Conservation (phyloP, 1,140 invertebrate genomes). For the Batillaria attramentaria region DNA sequence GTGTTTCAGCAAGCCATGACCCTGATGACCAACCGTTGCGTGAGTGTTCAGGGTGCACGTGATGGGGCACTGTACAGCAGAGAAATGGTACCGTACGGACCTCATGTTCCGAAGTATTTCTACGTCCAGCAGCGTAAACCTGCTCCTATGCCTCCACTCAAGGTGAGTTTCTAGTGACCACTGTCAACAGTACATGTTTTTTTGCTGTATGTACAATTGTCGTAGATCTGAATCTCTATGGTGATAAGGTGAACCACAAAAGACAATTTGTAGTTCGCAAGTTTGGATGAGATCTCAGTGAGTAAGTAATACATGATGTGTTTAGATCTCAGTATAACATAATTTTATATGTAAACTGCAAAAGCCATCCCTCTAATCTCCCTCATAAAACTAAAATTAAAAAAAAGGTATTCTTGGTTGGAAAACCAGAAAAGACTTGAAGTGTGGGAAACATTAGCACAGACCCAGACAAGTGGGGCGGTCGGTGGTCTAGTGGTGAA, state of each 20-base stretch:
- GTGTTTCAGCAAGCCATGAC: conserved; percentile 53
- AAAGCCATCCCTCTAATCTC: not conserved
- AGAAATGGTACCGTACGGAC: conserved; percentile 43
- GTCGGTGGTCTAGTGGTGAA: no score
- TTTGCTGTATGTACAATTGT: not conserved
- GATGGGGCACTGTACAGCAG: conserved; percentile 42
- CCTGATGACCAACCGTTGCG: conserved; percentile 52
- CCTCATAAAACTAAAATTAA: not conserved
- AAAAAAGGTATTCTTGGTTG: no score
- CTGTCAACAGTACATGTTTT: not conserved
- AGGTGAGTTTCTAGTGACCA: conserved; percentile 44
- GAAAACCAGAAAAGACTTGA: not conserved
- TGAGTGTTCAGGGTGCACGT: conserved; percentile 39
- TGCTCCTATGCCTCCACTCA: conserved; percentile 57
- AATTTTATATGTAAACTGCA: not conserved
- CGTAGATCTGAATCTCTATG: not conserved
- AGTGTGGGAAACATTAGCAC: not conserved
- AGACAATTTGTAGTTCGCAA: not conserved
- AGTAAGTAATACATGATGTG: not conserved
- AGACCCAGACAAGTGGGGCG: no score
- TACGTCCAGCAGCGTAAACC: conserved; percentile 58
- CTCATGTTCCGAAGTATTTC: conserved; percentile 56
- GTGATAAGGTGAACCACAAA: not conserved
- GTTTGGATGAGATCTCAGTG: not conserved
- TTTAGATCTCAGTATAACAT: not conserved